Conservation (phyloP, 2,797 vertebrate species). For the Distichodus sexfasciatus region DNA sequence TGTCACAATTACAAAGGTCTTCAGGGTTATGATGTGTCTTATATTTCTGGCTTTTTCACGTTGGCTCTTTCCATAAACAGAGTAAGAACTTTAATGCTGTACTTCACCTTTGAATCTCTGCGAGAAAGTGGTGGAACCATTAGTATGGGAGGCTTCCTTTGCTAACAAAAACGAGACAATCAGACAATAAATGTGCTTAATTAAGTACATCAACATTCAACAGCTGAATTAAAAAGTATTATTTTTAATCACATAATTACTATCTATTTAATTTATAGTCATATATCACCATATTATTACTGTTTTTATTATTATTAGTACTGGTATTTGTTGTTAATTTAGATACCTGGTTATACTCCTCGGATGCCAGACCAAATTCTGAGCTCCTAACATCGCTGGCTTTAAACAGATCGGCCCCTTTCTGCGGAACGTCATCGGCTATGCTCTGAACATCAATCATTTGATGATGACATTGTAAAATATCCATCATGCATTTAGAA, state of each 20-base stretch:
- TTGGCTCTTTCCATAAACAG: background rate
- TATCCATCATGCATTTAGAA: too few relatives aligned
- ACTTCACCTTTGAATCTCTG: slow-evolving; percentile 14
- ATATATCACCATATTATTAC: too few relatives aligned
- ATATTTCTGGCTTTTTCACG: too few relatives aligned
- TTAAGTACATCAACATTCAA: background rate
- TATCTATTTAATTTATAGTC: too few relatives aligned
- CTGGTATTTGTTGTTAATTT: too few relatives aligned
- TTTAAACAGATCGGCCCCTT: slow-evolving; percentile 11
- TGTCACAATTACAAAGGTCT: too few relatives aligned
- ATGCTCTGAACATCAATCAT: background rate
- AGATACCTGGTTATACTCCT: slow-evolving; percentile 14
- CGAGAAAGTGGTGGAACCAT: background rate
- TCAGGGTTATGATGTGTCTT: too few relatives aligned
- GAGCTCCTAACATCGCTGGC: background rate
- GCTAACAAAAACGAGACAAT: background rate
- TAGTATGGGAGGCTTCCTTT: slow-evolving; percentile 11
- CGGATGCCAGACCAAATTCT: background rate
- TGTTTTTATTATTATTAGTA: too few relatives aligned
- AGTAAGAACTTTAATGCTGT: background rate
- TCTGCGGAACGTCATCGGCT: background rate
- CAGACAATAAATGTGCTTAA: background rate
- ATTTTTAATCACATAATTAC: too few relatives aligned
- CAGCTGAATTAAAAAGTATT: background rate
- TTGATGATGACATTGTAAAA: background rate